phyloP scores from a whole-genome alignment of 2,888 invertebrate genomes.

The Seira ritae region DNA sequence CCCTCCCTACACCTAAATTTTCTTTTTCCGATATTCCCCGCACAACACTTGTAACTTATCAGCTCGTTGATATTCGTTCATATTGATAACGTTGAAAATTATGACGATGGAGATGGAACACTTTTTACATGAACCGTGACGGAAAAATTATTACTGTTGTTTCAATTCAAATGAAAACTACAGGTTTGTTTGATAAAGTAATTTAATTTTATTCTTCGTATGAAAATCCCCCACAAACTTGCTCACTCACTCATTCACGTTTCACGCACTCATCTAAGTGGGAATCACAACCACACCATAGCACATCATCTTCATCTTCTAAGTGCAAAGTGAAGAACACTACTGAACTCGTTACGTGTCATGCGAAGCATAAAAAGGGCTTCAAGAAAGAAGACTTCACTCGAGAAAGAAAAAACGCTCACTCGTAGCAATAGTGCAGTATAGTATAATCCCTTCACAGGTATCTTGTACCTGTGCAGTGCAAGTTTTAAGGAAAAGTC shows the following conservation, averaged over 20 bases:
- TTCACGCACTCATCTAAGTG: constrained; percentile 25
- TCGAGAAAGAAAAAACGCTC: no score
- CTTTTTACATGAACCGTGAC: constrained; percentile 21
- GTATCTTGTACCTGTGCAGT: no score
- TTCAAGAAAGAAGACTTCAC: constrained; percentile 39
- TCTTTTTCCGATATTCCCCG: neutral
- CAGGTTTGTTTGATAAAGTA: neutral
- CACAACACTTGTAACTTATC: neutral
- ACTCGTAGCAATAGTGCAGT: no score
- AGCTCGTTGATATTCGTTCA: neutral
- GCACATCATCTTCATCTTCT: no score
- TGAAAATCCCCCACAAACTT: constrained; percentile 34
- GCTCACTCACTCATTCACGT: neutral
- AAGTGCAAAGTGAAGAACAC: constrained; percentile 43
- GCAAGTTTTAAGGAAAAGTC: constrained; percentile 15
- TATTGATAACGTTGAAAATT: neutral
- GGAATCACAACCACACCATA: constrained; percentile 42
- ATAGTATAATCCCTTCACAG: no score
- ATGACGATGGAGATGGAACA: constrained; percentile 6
- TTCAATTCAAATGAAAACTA: neutral
- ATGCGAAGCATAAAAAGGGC: constrained; percentile 62
- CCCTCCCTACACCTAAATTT: neutral
- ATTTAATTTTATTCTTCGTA: constrained; percentile 33
- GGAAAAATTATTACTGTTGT: constrained; percentile 7
- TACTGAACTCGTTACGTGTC: constrained; percentile 59